Conservation (phyloP, 2,888 invertebrate species). For the Dioctria rufipes region DNA sequence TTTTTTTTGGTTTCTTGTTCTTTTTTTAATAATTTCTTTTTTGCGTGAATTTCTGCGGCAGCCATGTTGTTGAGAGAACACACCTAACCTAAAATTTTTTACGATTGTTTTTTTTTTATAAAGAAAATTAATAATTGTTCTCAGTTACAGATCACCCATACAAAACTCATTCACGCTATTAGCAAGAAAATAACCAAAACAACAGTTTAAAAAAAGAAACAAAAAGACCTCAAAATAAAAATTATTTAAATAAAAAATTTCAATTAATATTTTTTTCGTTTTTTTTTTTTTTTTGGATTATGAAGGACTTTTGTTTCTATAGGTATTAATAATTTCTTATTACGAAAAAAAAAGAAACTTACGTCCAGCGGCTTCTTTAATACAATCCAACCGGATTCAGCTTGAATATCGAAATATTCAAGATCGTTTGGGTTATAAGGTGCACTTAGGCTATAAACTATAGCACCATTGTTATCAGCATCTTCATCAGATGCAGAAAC, state of each 20-base stretch:
- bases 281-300: constrained; percentile 22
- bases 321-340: neutral
- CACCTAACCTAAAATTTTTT: constrained; percentile 50
- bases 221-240: neutral
- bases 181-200: constrained; percentile 27
- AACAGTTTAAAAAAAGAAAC: constrained; percentile 26
- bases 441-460: constrained; percentile 91
- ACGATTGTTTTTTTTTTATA: constrained; percentile 14
- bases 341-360: constrained; percentile 76
- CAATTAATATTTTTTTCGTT: too few relatives aligned
- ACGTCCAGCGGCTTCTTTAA: constrained; percentile 96
- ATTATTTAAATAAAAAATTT: neutral
- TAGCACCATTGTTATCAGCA: constrained; percentile 96
- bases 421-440: constrained; percentile 90
- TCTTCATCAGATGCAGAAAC: constrained; percentile 98
- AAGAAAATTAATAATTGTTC: constrained; percentile 30
- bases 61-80: constrained; percentile 58
- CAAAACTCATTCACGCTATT: constrained; percentile 45
- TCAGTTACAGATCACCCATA: constrained; percentile 39
- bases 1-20: neutral
- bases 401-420: constrained; percentile 97
- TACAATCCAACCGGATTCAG: constrained; percentile 97
- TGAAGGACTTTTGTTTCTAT: constrained; percentile 33
- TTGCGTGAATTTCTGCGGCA: constrained; percentile 61
- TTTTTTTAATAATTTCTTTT: constrained; percentile 31